Evolutionary conservation across 2,888 invertebrate genomes (phyloP).

Genomic region (Metopia argyrocephala): DNA sequence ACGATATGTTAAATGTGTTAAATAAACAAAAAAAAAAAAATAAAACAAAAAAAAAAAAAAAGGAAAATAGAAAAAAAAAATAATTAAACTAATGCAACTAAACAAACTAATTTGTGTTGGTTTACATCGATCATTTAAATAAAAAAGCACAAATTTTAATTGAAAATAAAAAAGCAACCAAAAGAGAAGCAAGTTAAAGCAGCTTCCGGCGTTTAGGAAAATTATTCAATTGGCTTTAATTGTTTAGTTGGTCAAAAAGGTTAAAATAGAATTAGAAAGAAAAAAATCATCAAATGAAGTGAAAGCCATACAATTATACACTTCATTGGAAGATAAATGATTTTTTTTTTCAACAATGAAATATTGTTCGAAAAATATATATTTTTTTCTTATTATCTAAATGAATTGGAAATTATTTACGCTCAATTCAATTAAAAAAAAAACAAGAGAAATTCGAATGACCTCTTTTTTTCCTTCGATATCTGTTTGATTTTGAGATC

Average conservation of each 20-base stretch:
- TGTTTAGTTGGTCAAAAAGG: constrained; percentile 52
- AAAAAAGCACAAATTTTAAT: constrained; percentile 1
- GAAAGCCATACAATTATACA: neutral
- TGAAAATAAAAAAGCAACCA: constrained; percentile 12
- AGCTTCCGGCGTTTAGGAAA: constrained; percentile 61
- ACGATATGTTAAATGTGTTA: no score
- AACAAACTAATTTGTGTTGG: constrained; percentile 39
- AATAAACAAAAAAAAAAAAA: no score
- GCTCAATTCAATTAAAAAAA: no score
- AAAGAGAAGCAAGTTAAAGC: constrained; percentile 30
- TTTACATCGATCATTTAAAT: constrained; percentile 36
- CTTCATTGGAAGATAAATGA: neutral
- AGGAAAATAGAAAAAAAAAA: neutral
- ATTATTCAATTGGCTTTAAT: constrained; percentile 62
- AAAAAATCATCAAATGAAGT: constrained; percentile 1
- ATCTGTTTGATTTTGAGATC: no score
- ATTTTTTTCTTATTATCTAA: no score
- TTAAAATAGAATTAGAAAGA: constrained; percentile 16
- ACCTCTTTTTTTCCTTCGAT: neutral
- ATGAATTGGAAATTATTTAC: neutral
- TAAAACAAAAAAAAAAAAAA: no score
- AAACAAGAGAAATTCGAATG: neutral
- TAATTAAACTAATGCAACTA: constrained; percentile 13
- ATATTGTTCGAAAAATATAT: neutral
- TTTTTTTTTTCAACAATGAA: neutral